Conservation (phyloP, 2,797 vertebrate species). For the Poecilia picta region DNA sequence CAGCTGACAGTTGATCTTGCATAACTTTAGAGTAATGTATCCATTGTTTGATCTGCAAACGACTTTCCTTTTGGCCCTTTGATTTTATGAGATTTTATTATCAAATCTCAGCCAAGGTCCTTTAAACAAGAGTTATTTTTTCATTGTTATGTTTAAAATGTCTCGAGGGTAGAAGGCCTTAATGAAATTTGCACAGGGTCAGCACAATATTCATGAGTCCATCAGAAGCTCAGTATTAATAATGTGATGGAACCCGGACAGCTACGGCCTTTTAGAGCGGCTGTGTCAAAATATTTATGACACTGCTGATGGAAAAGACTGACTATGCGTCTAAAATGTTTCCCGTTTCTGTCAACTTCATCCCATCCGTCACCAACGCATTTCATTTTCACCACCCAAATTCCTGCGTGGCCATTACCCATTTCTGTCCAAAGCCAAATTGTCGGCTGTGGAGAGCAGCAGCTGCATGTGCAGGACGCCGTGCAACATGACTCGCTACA, state of each 20-base stretch:
- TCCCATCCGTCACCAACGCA: neutral
- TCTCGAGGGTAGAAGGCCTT: neutral
- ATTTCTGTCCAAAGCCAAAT: slow-evolving; percentile 80
- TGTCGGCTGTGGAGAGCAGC: slow-evolving; percentile 90
- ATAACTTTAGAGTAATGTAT: neutral
- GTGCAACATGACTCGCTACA: slow-evolving; percentile 97
- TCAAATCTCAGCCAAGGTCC: neutral
- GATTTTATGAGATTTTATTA: slow-evolving; percentile 35
- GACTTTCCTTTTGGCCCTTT: neutral
- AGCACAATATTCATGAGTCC: slow-evolving; percentile 16
- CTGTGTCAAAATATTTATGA: neutral
- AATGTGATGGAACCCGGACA: neutral
- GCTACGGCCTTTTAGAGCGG: neutral
- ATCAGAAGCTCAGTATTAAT: slow-evolving; percentile 10
- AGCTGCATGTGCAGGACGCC: slow-evolving; percentile 95
- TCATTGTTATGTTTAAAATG: slow-evolving; percentile 1
- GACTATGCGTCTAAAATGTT: slow-evolving; percentile 16
- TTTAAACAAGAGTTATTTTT: slow-evolving; percentile 12
- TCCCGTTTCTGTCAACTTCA: slow-evolving; percentile 17
- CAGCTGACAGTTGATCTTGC: neutral
- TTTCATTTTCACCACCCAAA: neutral
- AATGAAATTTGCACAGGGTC: slow-evolving; percentile 5
- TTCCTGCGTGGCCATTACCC: slow-evolving; percentile 7
- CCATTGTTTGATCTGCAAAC: slow-evolving; percentile 7
- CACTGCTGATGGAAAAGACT: neutral